Conservation (phyloP, 92 coral and sea anemone species). For the Parazoanthus swiftii region DNA sequence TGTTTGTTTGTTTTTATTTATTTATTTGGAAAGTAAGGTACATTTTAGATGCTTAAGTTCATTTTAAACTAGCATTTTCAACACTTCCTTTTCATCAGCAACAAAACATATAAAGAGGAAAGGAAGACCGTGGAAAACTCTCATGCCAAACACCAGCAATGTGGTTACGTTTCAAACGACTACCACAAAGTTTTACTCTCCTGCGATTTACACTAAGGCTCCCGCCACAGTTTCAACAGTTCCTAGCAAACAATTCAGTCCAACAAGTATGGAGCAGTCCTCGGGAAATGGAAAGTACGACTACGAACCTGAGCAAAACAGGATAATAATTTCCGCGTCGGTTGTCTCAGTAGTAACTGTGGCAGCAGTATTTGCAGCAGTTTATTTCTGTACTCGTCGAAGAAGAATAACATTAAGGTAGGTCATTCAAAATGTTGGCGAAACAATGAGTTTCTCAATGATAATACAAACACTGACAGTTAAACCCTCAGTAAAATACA, state of each 20-base stretch:
- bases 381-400: background rate
- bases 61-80: too few species aligned
- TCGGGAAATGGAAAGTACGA: background rate
- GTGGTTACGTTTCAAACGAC: background rate
- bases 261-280: background rate
- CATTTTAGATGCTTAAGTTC: too few species aligned
- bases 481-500: too few species aligned
- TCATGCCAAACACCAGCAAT: too few species aligned
- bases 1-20: too few species aligned
- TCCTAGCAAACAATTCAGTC: background rate
- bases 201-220: background rate
- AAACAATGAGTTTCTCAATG: too few species aligned
- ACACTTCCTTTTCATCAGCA: too few species aligned
- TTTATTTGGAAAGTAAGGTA: too few species aligned
- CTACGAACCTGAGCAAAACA: background rate
- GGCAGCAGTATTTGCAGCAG: background rate
- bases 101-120: too few species aligned
- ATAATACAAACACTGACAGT: too few species aligned
- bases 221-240: background rate
- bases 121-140: too few species aligned
- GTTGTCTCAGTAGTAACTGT: background rate
- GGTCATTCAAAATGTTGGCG: background rate
- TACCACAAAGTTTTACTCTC: background rate
- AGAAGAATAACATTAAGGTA: background rate
- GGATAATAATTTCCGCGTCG: background rate